These are phyloP conservation scores for Diabrotica virgifera DNA, from an alignment of 1,140 invertebrate species.

Conservation along the genomic window DNA sequence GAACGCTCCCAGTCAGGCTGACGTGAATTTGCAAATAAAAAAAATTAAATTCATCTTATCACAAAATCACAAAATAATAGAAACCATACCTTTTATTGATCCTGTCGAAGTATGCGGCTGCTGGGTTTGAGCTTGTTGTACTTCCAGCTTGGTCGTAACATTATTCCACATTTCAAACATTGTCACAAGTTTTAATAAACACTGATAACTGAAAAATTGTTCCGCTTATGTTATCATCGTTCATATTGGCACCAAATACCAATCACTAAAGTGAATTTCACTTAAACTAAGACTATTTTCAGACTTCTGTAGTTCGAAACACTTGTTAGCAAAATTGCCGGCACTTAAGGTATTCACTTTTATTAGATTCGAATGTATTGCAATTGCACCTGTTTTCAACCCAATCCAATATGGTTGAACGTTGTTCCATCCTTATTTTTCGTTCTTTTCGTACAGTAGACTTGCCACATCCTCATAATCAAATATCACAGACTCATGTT, in stretches of 20 bases:
- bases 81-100: constrained; percentile 75
- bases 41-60: no score
- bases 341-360: no score
- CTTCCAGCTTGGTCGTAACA: constrained; percentile 75
- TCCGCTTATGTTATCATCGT: neutral
- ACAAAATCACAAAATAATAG: no score
- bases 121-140: constrained; percentile 63
- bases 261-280: neutral
- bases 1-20: no score
- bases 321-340: no score
- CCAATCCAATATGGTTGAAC: no score
- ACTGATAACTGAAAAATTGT: neutral
- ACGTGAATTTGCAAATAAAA: no score
- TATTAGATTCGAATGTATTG: no score
- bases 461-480: constrained; percentile 47
- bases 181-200: constrained; percentile 54
- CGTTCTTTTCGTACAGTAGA: constrained; percentile 45
- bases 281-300: neutral
- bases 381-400: no score
- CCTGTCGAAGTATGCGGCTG: constrained; percentile 75
- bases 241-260: neutral
- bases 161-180: constrained; percentile 88
- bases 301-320: no score
- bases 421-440: constrained; percentile 42
- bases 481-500: constrained; percentile 20